Conservation (phyloP, 2,797 vertebrate species). For the Mus caroli region DNA sequence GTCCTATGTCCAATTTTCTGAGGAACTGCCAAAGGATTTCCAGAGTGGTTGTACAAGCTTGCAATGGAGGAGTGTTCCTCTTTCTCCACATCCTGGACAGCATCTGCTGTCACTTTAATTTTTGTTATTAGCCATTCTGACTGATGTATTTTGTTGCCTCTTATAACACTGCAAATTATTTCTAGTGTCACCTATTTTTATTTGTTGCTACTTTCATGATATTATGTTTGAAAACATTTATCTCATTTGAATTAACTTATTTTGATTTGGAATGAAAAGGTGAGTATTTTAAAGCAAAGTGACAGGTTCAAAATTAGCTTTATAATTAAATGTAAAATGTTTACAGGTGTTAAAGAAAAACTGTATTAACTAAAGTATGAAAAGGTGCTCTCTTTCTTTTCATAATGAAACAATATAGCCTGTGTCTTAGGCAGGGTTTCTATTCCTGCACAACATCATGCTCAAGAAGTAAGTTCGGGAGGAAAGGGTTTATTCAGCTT, state of each 20-base stretch:
- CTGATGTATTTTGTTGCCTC: too few relatives aligned
- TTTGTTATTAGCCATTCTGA: too few relatives aligned
- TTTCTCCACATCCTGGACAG: too few relatives aligned
- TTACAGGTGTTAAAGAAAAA: background rate
- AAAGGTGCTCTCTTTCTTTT: background rate
- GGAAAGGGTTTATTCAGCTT: too few relatives aligned
- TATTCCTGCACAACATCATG: too few relatives aligned
- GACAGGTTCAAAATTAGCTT: constrained; percentile 4
- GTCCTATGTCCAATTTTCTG: too few relatives aligned
- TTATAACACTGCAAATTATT: background rate
- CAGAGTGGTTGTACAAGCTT: too few relatives aligned
- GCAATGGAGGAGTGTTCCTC: too few relatives aligned
- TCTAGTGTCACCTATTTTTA: background rate
- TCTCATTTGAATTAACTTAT: constrained; percentile 36
- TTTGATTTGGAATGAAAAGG: background rate
- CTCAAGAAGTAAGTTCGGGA: too few relatives aligned
- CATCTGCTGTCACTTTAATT: too few relatives aligned
- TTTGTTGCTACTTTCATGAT: constrained; percentile 50
- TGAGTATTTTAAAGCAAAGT: constrained; percentile 26
- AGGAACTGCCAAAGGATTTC: too few relatives aligned
- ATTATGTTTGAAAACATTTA: constrained; percentile 53
- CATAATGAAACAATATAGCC: background rate
- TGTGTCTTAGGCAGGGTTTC: too few relatives aligned
- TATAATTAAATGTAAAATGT: constrained; percentile 37
- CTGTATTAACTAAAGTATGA: background rate